These are phyloP conservation scores for Irena cyanogastra DNA, from an alignment of 2,113 vertebrate species.

Conservation along the genomic window DNA sequence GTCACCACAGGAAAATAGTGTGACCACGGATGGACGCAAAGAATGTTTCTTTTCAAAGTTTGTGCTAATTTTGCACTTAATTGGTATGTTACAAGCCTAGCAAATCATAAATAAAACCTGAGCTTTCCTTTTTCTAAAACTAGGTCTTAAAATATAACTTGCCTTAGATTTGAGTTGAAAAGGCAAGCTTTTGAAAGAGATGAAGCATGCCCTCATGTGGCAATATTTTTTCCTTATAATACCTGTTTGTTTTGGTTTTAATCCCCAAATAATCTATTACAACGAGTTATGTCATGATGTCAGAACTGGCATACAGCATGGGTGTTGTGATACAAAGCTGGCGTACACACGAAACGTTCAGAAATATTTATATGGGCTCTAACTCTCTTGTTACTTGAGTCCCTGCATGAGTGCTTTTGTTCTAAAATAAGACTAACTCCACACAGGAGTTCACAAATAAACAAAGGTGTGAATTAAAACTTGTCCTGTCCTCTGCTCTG, in stretches of 20 bases:
- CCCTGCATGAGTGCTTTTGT: background rate
- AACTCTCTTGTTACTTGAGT: background rate
- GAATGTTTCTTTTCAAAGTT: background rate
- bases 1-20: background rate
- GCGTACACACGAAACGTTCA: background rate
- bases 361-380: background rate
- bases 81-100: background rate
- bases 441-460: background rate
- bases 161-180: background rate
- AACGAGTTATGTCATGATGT: background rate
- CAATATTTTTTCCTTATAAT: slow-evolving; percentile 19
- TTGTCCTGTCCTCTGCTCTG: background rate
- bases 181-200: slow-evolving; percentile 2
- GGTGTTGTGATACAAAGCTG: background rate
- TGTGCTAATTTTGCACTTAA: slow-evolving; percentile 15
- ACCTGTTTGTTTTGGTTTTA: slow-evolving; percentile 21
- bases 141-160: background rate
- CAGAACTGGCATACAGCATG: background rate
- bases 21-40: background rate
- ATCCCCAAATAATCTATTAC: background rate
- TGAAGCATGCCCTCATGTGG: slow-evolving; percentile 66
- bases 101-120: background rate
- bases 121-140: background rate
- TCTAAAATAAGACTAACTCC: background rate
- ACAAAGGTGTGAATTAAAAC: slow-evolving; percentile 7